Evolutionary conservation across 1,140 invertebrate species (phyloP).

Genomic region (Druon quercuslanigerum): DNA sequence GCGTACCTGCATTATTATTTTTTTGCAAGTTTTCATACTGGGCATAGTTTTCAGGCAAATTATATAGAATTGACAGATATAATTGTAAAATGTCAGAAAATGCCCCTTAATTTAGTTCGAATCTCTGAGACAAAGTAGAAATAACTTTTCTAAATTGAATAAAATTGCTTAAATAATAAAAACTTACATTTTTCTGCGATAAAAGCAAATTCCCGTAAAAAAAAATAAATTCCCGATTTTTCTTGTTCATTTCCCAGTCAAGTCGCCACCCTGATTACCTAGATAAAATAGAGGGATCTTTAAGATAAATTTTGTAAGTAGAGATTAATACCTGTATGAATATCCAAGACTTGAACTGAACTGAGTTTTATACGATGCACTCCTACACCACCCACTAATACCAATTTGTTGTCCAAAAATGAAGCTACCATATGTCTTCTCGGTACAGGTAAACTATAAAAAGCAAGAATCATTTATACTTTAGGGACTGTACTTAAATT

Average conservation of each 20-base stretch:
- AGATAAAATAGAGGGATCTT: conserved; percentile 7
- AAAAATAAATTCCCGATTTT: too few relatives aligned
- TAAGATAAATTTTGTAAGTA: not conserved
- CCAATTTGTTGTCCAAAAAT: conserved; percentile 54
- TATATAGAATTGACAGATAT: too few relatives aligned
- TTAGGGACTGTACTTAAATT: too few relatives aligned
- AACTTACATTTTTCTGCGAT: too few relatives aligned
- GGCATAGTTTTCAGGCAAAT: too few relatives aligned
- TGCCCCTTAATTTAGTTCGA: too few relatives aligned
- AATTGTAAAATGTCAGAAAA: too few relatives aligned
- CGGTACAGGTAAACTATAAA: conserved; percentile 47
- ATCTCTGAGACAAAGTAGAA: not conserved
- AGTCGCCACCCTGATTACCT: not conserved
- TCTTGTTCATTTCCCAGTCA: too few relatives aligned
- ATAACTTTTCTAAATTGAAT: not conserved
- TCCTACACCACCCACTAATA: conserved; percentile 58
- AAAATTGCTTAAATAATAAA: too few relatives aligned
- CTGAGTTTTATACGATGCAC: conserved; percentile 50
- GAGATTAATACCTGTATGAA: conserved; percentile 46
- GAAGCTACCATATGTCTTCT: conserved; percentile 58
- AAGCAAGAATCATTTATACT: not conserved
- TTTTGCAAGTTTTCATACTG: too few relatives aligned
- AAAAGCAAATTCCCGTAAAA: too few relatives aligned
- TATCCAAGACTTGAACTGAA: conserved; percentile 51
- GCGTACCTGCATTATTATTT: too few relatives aligned